Conservation (phyloP, 2,797 vertebrate genomes). For the Megalops cyprinoides region DNA sequence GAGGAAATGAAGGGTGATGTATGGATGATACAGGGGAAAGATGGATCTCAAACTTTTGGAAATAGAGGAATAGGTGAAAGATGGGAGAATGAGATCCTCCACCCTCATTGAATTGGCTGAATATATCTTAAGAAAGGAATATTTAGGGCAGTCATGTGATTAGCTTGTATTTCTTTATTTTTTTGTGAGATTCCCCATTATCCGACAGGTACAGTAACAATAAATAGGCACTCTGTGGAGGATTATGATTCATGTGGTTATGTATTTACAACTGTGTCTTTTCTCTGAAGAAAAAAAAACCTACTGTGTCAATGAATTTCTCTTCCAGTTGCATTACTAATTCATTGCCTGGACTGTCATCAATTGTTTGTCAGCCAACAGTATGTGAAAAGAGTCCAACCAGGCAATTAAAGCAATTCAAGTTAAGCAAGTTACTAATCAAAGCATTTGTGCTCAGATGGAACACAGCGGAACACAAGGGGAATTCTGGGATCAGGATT, state of each 20-base stretch:
- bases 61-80: too few relatives aligned
- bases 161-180: too few relatives aligned
- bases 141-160: too few relatives aligned
- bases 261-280: too few relatives aligned
- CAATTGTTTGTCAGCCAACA: background rate
- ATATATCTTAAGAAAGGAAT: background rate
- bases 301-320: background rate
- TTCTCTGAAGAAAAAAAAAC: too few relatives aligned
- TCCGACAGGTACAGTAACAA: background rate
- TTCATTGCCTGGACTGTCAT: background rate
- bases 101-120: too few relatives aligned
- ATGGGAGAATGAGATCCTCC: too few relatives aligned
- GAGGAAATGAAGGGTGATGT: background rate
- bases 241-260: too few relatives aligned
- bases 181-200: background rate
- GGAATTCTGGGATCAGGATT: background rate
- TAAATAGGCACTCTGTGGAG: background rate
- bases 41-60: too few relatives aligned
- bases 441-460: background rate
- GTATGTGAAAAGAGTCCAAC: background rate
- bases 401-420: background rate
- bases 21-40: too few relatives aligned
- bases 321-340: background rate
- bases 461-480: background rate
- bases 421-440: background rate